A percentile compares a stretch with the other conserved stretches of the same genome.
These are phyloP conservation scores for Patella depressa DNA, from an alignment of 2,888 invertebrate genomes.

Conservation along the genomic window DNA sequence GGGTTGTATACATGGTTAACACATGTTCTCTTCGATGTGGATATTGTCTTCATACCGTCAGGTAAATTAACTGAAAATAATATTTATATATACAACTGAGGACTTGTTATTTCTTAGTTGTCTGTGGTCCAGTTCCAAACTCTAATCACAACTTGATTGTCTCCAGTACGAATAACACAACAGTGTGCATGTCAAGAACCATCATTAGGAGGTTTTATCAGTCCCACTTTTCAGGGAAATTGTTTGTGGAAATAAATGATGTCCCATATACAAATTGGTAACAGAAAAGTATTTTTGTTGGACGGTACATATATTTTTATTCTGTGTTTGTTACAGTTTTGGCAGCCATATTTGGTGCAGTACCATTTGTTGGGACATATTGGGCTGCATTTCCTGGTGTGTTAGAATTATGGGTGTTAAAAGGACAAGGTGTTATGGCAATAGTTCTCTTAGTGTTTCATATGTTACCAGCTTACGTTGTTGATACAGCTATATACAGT, in stretches of 20 bases:
- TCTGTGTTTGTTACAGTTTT: slow-evolving; percentile 76
- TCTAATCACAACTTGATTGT: no score
- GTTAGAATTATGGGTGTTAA: slow-evolving; percentile 93
- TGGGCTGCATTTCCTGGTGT: slow-evolving; percentile 95
- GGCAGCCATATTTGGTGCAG: slow-evolving; percentile 93
- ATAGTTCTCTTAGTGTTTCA: slow-evolving; percentile 85
- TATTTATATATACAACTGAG: not conserved
- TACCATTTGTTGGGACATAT: slow-evolving; percentile 96
- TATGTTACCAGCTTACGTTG: slow-evolving; percentile 90
- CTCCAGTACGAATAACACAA: no score
- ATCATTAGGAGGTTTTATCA: no score
- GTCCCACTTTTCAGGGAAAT: no score
- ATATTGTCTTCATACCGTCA: slow-evolving; percentile 95
- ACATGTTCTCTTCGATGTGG: slow-evolving; percentile 92
- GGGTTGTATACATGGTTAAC: slow-evolving; percentile 98
- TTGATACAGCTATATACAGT: slow-evolving; percentile 95
- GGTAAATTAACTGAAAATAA: slow-evolving; percentile 73
- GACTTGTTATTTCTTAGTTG: not conserved
- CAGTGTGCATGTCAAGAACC: no score
- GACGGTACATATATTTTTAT: not conserved
- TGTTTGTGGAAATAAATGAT: no score
- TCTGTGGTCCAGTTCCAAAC: no score
- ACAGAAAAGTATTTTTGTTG: not conserved
- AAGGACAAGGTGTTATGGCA: slow-evolving; percentile 87
- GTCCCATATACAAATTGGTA: no score